phyloP scores from a whole-genome alignment of 2,888 invertebrate species.

The Acanthosepion pharaonis region DNA sequence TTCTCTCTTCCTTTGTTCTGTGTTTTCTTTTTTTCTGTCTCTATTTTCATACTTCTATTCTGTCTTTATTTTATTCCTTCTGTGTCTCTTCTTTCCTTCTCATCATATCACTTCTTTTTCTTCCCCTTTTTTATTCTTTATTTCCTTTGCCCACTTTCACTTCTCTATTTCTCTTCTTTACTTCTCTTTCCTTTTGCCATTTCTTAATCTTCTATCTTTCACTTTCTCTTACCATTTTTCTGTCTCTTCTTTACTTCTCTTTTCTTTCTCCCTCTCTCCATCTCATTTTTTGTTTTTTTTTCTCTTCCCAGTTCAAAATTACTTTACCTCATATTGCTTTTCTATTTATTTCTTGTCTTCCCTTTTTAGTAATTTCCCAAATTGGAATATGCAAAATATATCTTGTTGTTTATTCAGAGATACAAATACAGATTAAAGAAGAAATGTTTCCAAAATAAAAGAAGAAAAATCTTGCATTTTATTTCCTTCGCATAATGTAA shows the following conservation, averaged over 20 bases:
- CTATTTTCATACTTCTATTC: no score
- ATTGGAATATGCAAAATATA: neutral
- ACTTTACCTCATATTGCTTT: neutral
- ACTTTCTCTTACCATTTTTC: neutral
- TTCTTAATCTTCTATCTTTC: neutral
- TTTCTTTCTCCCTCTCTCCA: neutral
- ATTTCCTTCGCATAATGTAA: neutral
- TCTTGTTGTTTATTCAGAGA: neutral
- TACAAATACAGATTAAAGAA: no score
- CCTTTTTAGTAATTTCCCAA: neutral
- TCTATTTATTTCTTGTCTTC: neutral
- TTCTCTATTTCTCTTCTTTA: no score
- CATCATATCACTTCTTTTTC: no score
- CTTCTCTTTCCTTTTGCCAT: no score
- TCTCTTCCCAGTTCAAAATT: neutral
- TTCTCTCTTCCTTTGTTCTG: no score
- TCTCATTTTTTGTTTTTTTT: neutral
- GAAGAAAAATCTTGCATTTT: neutral
- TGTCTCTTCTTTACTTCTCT: neutral
- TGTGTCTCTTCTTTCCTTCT: no score
- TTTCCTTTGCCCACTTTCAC: no score
- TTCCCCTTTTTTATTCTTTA: no score
- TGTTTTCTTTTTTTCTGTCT: no score
- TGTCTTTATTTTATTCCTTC: no score
- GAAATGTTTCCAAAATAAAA: neutral